These are phyloP conservation scores for Arnoldichthys spilopterus DNA, from an alignment of 2,797 vertebrate genomes.

Conservation along the genomic window DNA sequence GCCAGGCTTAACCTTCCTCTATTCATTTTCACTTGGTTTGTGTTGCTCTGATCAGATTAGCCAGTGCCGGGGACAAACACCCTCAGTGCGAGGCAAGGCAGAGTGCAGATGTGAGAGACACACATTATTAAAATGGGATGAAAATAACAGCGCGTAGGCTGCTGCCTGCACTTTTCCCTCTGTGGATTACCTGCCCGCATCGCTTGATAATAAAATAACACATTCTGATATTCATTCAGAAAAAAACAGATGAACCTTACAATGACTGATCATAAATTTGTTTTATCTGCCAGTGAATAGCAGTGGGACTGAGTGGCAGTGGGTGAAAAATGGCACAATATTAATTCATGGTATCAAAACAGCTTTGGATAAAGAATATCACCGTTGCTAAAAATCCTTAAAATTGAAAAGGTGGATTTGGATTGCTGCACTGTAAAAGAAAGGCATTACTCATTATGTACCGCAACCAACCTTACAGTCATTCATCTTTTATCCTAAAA, in stretches of 20 bases:
- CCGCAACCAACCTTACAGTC: neutral
- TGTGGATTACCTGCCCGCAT: conserved; percentile 16
- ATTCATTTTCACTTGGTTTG: conserved; percentile 37
- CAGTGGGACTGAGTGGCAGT: neutral
- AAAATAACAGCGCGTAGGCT: conserved; percentile 34
- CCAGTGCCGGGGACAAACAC: conserved; percentile 37
- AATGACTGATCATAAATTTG: conserved; percentile 9
- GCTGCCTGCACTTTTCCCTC: neutral
- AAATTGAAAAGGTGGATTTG: neutral
- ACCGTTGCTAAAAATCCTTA: neutral
- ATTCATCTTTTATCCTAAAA: conserved; percentile 1
- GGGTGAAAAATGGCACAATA: neutral
- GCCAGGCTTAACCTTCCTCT: neutral
- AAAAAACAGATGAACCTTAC: conserved; percentile 5
- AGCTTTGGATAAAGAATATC: neutral
- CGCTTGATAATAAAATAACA: conserved; percentile 21
- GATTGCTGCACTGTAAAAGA: neutral
- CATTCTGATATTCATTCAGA: conserved; percentile 22
- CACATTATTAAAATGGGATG: conserved; percentile 51
- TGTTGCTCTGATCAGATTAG: conserved; percentile 46
- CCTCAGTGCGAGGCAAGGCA: conserved; percentile 7
- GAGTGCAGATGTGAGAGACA: conserved; percentile 28
- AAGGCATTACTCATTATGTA: neutral
- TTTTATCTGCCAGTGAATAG: neutral
- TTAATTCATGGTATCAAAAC: conserved; percentile 1